Base-by-base conservation (phyloP, 1,140 invertebrate species). In the Bombus haemorrhoidalis region DNA sequence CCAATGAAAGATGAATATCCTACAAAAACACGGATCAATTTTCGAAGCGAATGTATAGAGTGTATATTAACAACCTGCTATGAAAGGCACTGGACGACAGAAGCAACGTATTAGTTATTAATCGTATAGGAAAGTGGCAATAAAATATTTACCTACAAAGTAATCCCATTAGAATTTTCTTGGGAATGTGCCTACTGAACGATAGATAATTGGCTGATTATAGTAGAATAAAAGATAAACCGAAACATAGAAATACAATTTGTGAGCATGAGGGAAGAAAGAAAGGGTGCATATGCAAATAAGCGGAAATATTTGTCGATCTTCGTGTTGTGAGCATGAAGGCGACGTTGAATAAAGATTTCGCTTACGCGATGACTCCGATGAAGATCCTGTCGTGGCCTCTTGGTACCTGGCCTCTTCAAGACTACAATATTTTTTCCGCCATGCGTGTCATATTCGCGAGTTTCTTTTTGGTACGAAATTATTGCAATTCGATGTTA, bases 401-500 rank as follows among this genome's bases (percentile, higher is more conserved):
- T 2, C 25, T 87, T 28, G 89, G 90, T 28, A 81, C 75, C 1
- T 90, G 90, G 90, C 90, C 89, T 3, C 64, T 91, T 53, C 71
- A 85, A 1, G 12, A 85, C 10, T 34, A 86, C 15, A 69, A 79
- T 3, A 22, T 74, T 6, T 83, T 66, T 13, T 71, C 87, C 13
- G 71, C 3, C 0, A 10, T 74, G 5, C 79, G 87, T 10, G 73
- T 66, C n/a, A 18, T 68, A 1, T 12, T 91, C 39, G 34, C 66
- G 0, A 15, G 53, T 8, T 4, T n/a, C 0, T 0, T 83, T 9
- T 15, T 83, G 43, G 81, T 83, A 53, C 1, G 43, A 25, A 57
- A 32, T 6, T 28, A 2, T 39, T 2, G 18, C 32, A 1, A 9
- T 47, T 1, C 28, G 47, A 53, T 18, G 5, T 6, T 4, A 18